Evolutionary conservation across 2,888 invertebrate species (phyloP).

Genomic region (Tridacna crocea): DNA sequence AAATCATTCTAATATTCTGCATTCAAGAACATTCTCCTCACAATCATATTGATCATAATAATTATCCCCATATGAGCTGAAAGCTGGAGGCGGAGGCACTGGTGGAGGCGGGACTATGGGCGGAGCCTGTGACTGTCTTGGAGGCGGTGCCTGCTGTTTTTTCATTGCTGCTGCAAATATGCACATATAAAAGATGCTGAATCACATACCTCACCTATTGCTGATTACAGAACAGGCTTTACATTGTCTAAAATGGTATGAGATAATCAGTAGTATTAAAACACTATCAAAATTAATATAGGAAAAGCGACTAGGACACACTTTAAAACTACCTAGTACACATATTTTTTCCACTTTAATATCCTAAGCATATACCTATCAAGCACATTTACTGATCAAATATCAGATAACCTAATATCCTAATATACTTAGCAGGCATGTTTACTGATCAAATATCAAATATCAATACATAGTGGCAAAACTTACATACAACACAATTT

Average conservation of each 20-base stretch:
- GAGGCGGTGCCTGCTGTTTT: constrained; percentile 57
- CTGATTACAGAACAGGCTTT: neutral
- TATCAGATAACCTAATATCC: no score
- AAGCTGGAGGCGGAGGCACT: constrained; percentile 78
- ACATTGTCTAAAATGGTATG: neutral
- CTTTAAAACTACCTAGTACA: neutral
- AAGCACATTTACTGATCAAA: no score
- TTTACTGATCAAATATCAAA: no score
- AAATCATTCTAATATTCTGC: neutral
- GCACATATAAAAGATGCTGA: constrained; percentile 29
- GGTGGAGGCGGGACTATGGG: constrained; percentile 85
- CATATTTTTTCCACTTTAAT: no score
- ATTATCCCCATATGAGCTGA: constrained; percentile 47
- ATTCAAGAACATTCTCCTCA: constrained; percentile 11
- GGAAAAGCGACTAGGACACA: constrained; percentile 1
- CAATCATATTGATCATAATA: constrained; percentile 25
- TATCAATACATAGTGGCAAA: no score
- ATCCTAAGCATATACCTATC: no score
- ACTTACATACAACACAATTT: no score
- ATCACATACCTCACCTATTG: neutral
- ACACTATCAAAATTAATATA: neutral
- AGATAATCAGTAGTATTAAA: neutral
- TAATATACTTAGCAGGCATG: no score
- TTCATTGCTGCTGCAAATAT: constrained; percentile 63
- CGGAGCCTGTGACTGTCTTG: constrained; percentile 66